Evolutionary conservation across 2,797 vertebrate species (phyloP).

Genomic region (Heliangelus exortis): DNA sequence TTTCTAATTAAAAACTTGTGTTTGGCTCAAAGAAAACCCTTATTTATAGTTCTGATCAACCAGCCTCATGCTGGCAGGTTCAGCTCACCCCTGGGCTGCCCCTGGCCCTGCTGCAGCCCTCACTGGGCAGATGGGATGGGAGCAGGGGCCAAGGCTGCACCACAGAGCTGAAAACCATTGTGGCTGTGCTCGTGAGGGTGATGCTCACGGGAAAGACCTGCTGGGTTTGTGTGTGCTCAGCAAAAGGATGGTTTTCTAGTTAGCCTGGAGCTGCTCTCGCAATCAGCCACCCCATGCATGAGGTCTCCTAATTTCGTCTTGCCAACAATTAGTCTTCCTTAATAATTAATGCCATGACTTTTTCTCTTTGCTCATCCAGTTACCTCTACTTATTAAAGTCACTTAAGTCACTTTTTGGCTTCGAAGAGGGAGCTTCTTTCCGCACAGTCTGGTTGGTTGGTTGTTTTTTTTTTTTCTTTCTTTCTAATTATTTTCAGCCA

Average conservation of each 20-base stretch:
- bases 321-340: neutral
- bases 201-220: neutral
- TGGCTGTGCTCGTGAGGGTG: neutral
- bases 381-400: neutral
- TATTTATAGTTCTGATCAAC: neutral
- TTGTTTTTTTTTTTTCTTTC: too few species aligned
- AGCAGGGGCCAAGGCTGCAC: neutral
- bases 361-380: neutral
- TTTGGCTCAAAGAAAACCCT: neutral
- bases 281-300: neutral
- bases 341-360: neutral
- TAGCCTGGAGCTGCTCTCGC: neutral
- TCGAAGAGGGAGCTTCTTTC: neutral
- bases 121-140: neutral
- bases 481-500: neutral
- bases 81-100: neutral
- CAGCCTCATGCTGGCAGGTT: neutral
- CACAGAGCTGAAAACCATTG: neutral
- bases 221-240: neutral
- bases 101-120: fast-evolving
- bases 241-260: neutral
- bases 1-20: neutral
- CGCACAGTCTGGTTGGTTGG: neutral
- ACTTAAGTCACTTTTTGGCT: neutral
- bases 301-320: constrained; percentile 13